Percentiles rank a stretch among this genome's conserved stretches.
These are phyloP conservation scores for Dipus sagitta DNA, from an alignment of 2,797 vertebrate species.

Conservation along the genomic window DNA sequence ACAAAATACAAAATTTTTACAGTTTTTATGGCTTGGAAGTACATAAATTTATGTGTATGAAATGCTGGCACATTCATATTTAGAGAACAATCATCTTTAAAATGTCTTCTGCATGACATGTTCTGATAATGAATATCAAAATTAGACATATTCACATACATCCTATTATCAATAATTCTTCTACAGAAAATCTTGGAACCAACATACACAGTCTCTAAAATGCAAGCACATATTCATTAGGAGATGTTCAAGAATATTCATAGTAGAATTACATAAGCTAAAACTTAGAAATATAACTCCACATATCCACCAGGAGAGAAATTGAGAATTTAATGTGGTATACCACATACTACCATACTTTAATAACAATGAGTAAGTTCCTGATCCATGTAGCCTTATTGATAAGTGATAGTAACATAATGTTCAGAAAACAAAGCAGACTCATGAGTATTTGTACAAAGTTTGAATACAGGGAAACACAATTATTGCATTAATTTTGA, in stretches of 20 bases:
- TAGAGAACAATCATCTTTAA: constrained; percentile 12
- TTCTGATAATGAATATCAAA: neutral
- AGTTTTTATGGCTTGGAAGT: constrained; percentile 17
- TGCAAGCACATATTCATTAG: neutral
- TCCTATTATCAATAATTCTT: neutral
- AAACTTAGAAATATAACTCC: neutral
- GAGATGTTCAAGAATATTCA: neutral
- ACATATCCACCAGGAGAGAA: neutral
- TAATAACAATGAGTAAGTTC: neutral
- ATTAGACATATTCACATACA: neutral
- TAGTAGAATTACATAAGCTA: neutral
- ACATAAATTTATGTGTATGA: neutral
- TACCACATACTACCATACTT: neutral
- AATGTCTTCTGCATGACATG: neutral
- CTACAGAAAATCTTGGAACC: neutral
- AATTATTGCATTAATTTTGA: neutral
- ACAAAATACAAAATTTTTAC: neutral
- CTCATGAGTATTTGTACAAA: neutral
- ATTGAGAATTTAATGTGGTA: neutral
- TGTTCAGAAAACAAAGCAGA: constrained; percentile 12
- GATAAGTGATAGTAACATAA: neutral
- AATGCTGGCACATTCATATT: constrained; percentile 22
- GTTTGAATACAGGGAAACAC: neutral
- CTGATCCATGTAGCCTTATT: neutral
- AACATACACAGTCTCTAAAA: neutral